A percentile compares a stretch with the other conserved stretches of the same genome.
These are phyloP conservation scores for Noctua fimbriata DNA, from an alignment of 2,888 invertebrate species.

Conservation along the genomic window DNA sequence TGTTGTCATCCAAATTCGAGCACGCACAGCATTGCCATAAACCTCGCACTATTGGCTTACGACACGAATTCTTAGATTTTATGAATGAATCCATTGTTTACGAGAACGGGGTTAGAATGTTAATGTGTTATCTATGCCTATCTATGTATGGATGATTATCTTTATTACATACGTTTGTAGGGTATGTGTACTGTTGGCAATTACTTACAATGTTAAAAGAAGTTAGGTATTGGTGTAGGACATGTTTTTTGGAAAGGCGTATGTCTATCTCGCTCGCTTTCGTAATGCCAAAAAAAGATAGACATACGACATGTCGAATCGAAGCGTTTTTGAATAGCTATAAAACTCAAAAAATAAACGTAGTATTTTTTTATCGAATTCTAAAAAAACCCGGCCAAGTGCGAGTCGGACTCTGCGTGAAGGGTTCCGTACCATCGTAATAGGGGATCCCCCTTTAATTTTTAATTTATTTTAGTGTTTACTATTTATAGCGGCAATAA, in stretches of 20 bases:
- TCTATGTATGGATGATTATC: constrained; percentile 46
- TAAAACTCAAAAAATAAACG: too few species aligned
- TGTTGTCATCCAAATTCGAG: constrained; percentile 20
- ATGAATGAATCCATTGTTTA: constrained; percentile 82
- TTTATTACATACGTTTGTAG: constrained; percentile 41
- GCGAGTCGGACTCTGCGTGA: too few species aligned
- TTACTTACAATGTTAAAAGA: constrained; percentile 13
- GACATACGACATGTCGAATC: too few species aligned
- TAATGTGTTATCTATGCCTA: constrained; percentile 54
- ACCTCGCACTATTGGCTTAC: constrained; percentile 59
- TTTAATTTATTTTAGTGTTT: too few species aligned
- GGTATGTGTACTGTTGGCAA: not conserved
- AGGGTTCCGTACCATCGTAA: too few species aligned
- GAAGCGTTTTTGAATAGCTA: too few species aligned
- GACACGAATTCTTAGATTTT: constrained; percentile 72
- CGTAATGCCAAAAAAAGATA: too few species aligned
- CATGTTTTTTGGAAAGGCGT: not conserved
- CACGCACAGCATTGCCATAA: constrained; percentile 50
- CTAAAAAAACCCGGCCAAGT: too few species aligned
- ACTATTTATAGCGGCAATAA: too few species aligned
- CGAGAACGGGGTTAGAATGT: constrained; percentile 64
- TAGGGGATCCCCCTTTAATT: too few species aligned
- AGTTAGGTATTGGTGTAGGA: not conserved
- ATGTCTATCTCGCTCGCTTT: too few species aligned
- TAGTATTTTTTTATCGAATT: too few species aligned